A percentile compares a stretch with the other conserved stretches of the same genome.
Conservation (phyloP, 1,140 invertebrate genomes). For the Leptinotarsa lineolata region DNA sequence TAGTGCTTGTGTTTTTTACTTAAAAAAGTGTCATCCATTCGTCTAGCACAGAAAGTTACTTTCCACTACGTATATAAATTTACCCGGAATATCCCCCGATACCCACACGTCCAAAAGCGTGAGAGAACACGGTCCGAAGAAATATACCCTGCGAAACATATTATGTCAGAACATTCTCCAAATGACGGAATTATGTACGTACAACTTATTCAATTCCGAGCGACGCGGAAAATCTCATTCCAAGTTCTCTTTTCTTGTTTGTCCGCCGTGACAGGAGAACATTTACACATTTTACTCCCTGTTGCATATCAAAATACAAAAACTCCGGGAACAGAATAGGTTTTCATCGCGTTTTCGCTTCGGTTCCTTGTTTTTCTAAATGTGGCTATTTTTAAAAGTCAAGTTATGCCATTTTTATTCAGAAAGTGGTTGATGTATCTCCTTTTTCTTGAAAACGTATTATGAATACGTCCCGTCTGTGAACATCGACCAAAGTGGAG, state of each 20-base stretch:
- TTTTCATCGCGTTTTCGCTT: conserved; percentile 24
- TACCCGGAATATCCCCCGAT: too few relatives aligned
- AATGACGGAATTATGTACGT: not conserved
- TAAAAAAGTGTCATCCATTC: too few relatives aligned
- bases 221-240: conserved; percentile 16
- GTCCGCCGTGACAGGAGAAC: not conserved
- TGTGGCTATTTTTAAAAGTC: conserved; percentile 24
- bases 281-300: conserved; percentile 21
- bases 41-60: too few relatives aligned
- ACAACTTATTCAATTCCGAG: conserved; percentile 17
- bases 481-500: conserved; percentile 9
- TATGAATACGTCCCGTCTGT: conserved; percentile 17
- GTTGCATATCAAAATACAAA: conserved; percentile 23
- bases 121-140: too few relatives aligned
- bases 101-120: too few relatives aligned
- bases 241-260: conserved; percentile 16
- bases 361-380: conserved; percentile 20
- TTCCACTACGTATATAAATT: too few relatives aligned
- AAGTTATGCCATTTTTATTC: conserved; percentile 18
- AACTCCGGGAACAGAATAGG: conserved; percentile 10
- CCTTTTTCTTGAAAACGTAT: conserved; percentile 14
- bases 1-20: too few relatives aligned
- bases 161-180: not conserved
- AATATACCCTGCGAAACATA: too few relatives aligned
- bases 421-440: conserved; percentile 16